A percentile compares a stretch with the other conserved stretches of the same genome.
These are phyloP conservation scores for Epinotia bilunana DNA, from an alignment of 2,888 invertebrate genomes.

Conservation along the genomic window DNA sequence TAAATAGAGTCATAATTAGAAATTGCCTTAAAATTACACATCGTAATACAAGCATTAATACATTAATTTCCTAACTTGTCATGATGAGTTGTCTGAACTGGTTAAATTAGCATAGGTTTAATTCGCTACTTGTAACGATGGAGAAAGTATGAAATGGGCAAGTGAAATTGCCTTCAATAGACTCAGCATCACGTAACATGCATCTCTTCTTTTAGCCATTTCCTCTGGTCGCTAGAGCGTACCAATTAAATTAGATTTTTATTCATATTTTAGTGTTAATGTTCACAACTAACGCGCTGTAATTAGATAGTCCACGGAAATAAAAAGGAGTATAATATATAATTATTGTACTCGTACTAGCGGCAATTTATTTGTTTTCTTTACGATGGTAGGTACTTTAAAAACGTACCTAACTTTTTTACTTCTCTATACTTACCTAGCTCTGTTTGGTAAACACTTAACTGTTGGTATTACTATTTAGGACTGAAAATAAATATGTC, in stretches of 20 bases:
- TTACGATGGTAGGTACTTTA: background rate
- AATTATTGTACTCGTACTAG: background rate
- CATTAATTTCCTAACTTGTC: slow-evolving; percentile 29
- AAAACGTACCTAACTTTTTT: no score
- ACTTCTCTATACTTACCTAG: no score
- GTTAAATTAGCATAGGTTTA: slow-evolving; percentile 36
- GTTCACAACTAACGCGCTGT: background rate
- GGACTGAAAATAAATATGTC: no score
- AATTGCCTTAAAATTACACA: slow-evolving; percentile 17
- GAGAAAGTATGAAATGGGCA: slow-evolving; percentile 40
- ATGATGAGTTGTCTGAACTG: slow-evolving; percentile 26
- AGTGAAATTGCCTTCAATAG: slow-evolving; percentile 39
- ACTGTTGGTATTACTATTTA: no score
- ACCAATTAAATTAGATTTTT: slow-evolving; percentile 27
- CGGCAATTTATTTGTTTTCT: background rate
- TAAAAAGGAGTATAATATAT: background rate
- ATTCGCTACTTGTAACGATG: slow-evolving; percentile 34
- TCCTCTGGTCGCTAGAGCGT: slow-evolving; percentile 26
- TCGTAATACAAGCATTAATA: slow-evolving; percentile 18
- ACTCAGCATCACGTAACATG: slow-evolving; percentile 29
- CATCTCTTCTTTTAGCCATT: slow-evolving; percentile 19
- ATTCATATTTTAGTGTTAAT: slow-evolving; percentile 18
- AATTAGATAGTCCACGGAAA: background rate
- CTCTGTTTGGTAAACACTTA: no score
- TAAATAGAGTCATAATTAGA: slow-evolving; percentile 17